These are phyloP conservation scores for Cheiracanthium punctorium DNA, from an alignment of 2,888 invertebrate species.

Conservation along the genomic window DNA sequence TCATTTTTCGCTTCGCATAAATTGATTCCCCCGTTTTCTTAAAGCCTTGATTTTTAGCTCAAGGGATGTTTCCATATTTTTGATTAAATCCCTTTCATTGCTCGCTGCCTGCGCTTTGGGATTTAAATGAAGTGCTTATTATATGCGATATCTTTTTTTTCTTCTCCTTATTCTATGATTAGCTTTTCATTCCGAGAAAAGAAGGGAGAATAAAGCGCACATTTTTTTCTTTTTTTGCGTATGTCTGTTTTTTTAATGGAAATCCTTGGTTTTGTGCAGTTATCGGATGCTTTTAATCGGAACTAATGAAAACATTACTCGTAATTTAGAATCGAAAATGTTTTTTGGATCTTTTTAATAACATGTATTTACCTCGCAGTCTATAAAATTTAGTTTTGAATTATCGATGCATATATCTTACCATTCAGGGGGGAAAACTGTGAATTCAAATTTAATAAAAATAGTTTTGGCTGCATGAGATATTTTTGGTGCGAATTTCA, in stretches of 20 bases:
- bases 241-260: neutral
- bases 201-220: neutral
- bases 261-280: neutral
- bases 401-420: neutral
- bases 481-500: too few relatives aligned
- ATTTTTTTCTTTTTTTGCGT: neutral
- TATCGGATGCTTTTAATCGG: neutral
- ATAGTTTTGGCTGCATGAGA: too few relatives aligned
- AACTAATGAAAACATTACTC: constrained; percentile 6
- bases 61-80: constrained; percentile 41
- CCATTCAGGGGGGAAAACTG: neutral
- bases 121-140: constrained; percentile 53
- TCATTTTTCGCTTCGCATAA: constrained; percentile 46
- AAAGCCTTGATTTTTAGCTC: constrained; percentile 55
- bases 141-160: neutral
- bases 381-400: neutral
- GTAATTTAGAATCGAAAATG: neutral
- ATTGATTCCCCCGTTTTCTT: constrained; percentile 65
- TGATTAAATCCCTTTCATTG: constrained; percentile 68
- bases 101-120: constrained; percentile 31
- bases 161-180: neutral
- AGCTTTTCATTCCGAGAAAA: neutral
- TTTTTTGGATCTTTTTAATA: neutral
- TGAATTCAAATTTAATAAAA: too few relatives aligned
- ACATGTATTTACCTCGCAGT: neutral